Evolutionary conservation across 2,888 invertebrate species (phyloP), one percentile per base, ranked within the genome.

Genomic region (Siphlonurus alternatus): DNA sequence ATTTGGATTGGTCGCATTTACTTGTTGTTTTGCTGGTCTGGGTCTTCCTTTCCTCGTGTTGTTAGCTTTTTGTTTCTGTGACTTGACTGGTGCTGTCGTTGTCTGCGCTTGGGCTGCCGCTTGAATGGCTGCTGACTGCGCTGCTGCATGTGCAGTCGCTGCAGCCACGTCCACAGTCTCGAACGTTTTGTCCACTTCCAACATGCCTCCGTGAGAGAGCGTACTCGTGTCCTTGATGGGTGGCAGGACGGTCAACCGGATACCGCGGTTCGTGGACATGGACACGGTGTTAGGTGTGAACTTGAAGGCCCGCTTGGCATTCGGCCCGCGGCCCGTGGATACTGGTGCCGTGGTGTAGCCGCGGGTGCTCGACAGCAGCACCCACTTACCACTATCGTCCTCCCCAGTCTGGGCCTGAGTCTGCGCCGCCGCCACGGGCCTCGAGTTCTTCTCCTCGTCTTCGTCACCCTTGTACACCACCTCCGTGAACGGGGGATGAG

Each of bases 281-380:
- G 25, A 25, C 23, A 61, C 38, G 38, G 61, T 24, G 19, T 24
- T 24, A 60, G 60, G 60, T 7, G 24, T 25, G 25, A 24, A 61
- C 10, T 24, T 25, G 25, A 61, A 61, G 19, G 25, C 61, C 25
- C 61, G 18, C 18, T 2, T 60, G 3, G 19, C 22, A 18, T 23
- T 24, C 5, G 5, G 5, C n/a, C 5, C 5, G 38, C 7, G 15
- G 38, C 38, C 38, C 1, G 69, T 65, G 2, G 56, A 25, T 67
- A 73, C 70, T 15, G 74, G 70, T 51, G 72, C 62, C 1, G 75
- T 5, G 78, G 69, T 18, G 71, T 87, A 88, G 0, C 88, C 88
- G 75, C 87, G 86, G 15, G 88, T 89, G 2, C 88, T 87, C 0
- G 88, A 88, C 5, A 89, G 74, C 1, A 89, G 75, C 1, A 89